Base-by-base conservation (phyloP, 2,888 invertebrate species). In the Lasiommata megera region DNA sequence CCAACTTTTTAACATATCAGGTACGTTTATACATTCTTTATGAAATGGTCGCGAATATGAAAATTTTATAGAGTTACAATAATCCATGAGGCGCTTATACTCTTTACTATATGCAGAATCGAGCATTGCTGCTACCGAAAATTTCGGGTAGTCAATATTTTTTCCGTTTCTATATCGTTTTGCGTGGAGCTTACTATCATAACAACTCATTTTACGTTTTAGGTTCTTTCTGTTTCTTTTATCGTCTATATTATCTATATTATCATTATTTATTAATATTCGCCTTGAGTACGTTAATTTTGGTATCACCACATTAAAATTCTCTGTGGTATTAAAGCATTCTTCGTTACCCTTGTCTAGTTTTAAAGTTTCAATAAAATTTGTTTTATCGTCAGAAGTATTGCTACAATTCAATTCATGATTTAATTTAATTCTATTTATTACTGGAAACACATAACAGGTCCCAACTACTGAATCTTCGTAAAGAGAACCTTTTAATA, bases 121-220 rank as follows among this genome's bases (percentile, higher is more conserved):
- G 16, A 58, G 52, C 17, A 77, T 72, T 23, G 73, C 58, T 51
- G 67, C 37, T 5, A 61, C 40, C 0, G 71, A 76, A 36, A 77
- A 64, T 74, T 81, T 88, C 6, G 82, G 78, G 56, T 72, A 71
- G 62, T 90, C 85, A 54, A 89, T 89, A 63, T 85, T 79, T 72
- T 84, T 89, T 3, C 82, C 76, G 72, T 87, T 87, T 62, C 85
- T 77, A 50, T 85, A 86, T 57, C 70, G 82, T 65, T 78, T 88
- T 44, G 62, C 67, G 29, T 48, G 60, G 3, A 69, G 60, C 65
- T 72, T 74, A 7, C 65, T 54, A 62, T 83, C 80, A 18, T 64
- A 55, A 67, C 73, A 71, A 44, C 77, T 72, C 43, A 69, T 67
- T 69, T 86, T 88, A 36, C 88, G 81, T 71, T 89, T 87, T 37